Percentiles rank a stretch among this genome's conserved stretches.
Conservation (phyloP, 2,888 invertebrate genomes). For the Polymixis flavicincta region DNA sequence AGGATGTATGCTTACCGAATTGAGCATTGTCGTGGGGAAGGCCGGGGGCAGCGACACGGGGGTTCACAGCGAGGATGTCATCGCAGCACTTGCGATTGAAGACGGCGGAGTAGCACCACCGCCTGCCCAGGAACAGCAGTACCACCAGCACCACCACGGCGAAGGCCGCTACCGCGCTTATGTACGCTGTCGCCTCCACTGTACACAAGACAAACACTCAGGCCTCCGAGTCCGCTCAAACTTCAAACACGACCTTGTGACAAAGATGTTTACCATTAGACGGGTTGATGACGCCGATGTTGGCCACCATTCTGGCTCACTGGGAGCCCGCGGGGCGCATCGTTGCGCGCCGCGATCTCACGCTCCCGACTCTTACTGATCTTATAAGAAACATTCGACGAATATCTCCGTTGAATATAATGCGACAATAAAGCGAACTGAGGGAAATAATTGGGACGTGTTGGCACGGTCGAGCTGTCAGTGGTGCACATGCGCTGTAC, state of each 20-base stretch:
- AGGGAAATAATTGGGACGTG: constrained; percentile 82
- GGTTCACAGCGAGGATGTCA: constrained; percentile 87
- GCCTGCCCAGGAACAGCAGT: constrained; percentile 96
- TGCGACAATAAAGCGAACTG: constrained; percentile 73
- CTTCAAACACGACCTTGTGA: constrained; percentile 49
- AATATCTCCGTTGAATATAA: constrained; percentile 61
- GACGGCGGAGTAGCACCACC: constrained; percentile 88
- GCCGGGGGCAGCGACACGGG: constrained; percentile 80
- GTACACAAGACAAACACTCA: constrained; percentile 77
- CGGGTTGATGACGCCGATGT: constrained; percentile 83
- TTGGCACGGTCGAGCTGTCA: constrained; percentile 84
- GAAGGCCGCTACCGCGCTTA: constrained; percentile 96
- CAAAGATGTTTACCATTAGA: constrained; percentile 84
- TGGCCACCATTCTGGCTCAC: constrained; percentile 86
- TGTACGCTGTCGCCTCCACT: constrained; percentile 96
- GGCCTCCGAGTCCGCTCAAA: constrained; percentile 41
- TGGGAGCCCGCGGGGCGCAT: constrained; percentile 71
- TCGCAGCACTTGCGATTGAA: constrained; percentile 83
- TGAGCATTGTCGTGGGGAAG: constrained; percentile 85
- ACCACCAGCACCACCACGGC: constrained; percentile 95
- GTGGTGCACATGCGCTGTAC: constrained; percentile 81
- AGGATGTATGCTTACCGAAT: constrained; percentile 79
- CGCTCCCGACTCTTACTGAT: constrained; percentile 35
- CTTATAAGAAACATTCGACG: constrained; percentile 26
- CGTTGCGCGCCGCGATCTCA: constrained; percentile 60